Evolutionary conservation across 2,888 invertebrate species (phyloP).

Genomic region (Coleophora deauratella): DNA sequence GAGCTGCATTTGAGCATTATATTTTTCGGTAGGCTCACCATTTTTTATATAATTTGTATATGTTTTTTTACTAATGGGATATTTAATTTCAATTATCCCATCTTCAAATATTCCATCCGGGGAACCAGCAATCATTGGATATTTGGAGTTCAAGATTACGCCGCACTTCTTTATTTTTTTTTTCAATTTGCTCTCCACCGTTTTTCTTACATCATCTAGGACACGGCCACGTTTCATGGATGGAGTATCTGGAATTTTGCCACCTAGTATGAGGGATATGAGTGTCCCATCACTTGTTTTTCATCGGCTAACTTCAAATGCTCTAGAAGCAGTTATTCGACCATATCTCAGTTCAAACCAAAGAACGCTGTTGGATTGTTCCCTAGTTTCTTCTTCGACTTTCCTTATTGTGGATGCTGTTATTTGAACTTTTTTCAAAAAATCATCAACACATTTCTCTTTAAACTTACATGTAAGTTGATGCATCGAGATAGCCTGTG

Average conservation of each 20-base stretch:
- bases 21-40: slow-evolving; percentile 15
- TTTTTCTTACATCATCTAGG: slow-evolving; percentile 15
- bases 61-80: slow-evolving; percentile 15
- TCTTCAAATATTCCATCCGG: slow-evolving; percentile 22
- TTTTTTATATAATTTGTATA: slow-evolving; percentile 15
- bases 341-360: slow-evolving; percentile 26
- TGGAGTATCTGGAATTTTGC: slow-evolving; percentile 6
- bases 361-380: slow-evolving; percentile 12
- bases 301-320: slow-evolving; percentile 17
- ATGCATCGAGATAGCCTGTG: slow-evolving; percentile 14
- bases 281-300: slow-evolving; percentile 17
- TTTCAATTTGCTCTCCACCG: slow-evolving; percentile 12
- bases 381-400: slow-evolving; percentile 11
- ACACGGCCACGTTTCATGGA: slow-evolving; percentile 14
- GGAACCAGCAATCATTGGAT: slow-evolving; percentile 24
- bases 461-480: slow-evolving; percentile 15
- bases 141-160: slow-evolving; percentile 12
- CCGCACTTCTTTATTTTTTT: slow-evolving; percentile 20
- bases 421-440: slow-evolving; percentile 10
- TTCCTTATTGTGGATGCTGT: slow-evolving; percentile 5
- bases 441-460: too few species aligned
- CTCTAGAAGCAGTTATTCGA: slow-evolving; percentile 20
- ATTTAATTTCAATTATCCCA: slow-evolving; percentile 17
- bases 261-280: slow-evolving; percentile 14
- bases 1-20: slow-evolving; percentile 16